A percentile compares a stretch with the other conserved stretches of the same genome.
These are phyloP conservation scores for Tringa solitaria DNA, from an alignment of 2,113 vertebrate genomes.

Conservation along the genomic window DNA sequence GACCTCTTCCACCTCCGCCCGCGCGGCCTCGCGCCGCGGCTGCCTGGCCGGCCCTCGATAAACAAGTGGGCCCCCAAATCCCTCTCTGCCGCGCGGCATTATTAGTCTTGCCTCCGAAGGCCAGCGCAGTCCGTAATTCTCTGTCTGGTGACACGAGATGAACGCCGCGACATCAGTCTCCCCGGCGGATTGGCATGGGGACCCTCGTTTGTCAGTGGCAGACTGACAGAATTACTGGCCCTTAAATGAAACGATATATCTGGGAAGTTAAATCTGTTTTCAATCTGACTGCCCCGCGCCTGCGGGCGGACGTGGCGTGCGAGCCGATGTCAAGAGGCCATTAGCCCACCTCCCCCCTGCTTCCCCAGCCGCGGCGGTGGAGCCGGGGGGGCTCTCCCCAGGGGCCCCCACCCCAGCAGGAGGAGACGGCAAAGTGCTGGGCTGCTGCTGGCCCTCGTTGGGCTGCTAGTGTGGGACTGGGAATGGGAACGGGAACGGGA, in stretches of 20 bases:
- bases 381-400: neutral
- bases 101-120: constrained; percentile 79
- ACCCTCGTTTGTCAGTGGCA: constrained; percentile 76
- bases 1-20: constrained; percentile 70
- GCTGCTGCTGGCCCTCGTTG: rapidly evolving
- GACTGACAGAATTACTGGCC: constrained; percentile 81
- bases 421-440: neutral
- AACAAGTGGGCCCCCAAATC: constrained; percentile 61
- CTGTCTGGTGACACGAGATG: constrained; percentile 64
- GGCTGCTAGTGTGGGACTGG: neutral
- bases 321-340: constrained; percentile 64
- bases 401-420: rapidly evolving
- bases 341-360: constrained; percentile 3
- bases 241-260: constrained; percentile 83
- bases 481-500: neutral
- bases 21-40: constrained; percentile 31
- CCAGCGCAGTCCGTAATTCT: constrained; percentile 79
- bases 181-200: constrained; percentile 60
- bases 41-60: constrained; percentile 48
- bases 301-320: constrained; percentile 62
- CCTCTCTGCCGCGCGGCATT: constrained; percentile 35
- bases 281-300: constrained; percentile 48
- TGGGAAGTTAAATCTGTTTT: constrained; percentile 75
- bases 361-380: rapidly evolving
- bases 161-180: constrained; percentile 45